Evolutionary conservation across 1,140 invertebrate species (phyloP), one percentile per base, ranked within the genome.

Genomic region (Pygmarrhopalites habei): DNA sequence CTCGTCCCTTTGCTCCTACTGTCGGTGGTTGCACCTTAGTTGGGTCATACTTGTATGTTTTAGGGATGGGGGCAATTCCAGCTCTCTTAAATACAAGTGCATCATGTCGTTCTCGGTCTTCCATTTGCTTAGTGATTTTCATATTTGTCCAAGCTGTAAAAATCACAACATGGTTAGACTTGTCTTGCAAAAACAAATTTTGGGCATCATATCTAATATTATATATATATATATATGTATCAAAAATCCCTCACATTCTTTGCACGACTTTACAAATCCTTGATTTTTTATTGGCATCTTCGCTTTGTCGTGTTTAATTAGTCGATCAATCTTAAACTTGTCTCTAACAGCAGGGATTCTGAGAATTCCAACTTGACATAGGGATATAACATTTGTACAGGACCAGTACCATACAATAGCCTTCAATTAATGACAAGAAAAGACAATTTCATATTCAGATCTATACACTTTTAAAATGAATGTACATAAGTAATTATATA

Each of bases 351-450:
- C 73, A 15, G 89, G 85, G 59, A 92, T 81, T 75, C 82, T 87
- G 12, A 98, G 77, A 51, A 95, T 41, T 14, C 81, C 79, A 21
- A 89, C 87, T 85, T 96, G 92, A 0, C 79, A 49, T 5, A 98
- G 72, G 0, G 94, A 95, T 61, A 95, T 83, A n/a, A 87, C 79
- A 75, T 98, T 98, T 58, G 84, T 88, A 28, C 87, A 85, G 30
- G 83, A 79, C 95, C 95, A 98, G 74, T 98, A 98, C 41, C 86
- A 85, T 25, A 93, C 77, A 72, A 98, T 85, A 17, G 88, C 91
- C 85, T 86, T 69, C n/a, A 76, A n/a, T n/a, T n/a, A n/a, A n/a
- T n/a, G n/a, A n/a, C n/a, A n/a, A n/a, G n/a, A n/a, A n/a, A n/a
- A n/a, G n/a, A n/a, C n/a, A n/a, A n/a, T n/a, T n/a, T n/a, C n/a